Evolutionary conservation across 2,797 vertebrate genomes (phyloP).

Genomic region (Alfaro cultratus): DNA sequence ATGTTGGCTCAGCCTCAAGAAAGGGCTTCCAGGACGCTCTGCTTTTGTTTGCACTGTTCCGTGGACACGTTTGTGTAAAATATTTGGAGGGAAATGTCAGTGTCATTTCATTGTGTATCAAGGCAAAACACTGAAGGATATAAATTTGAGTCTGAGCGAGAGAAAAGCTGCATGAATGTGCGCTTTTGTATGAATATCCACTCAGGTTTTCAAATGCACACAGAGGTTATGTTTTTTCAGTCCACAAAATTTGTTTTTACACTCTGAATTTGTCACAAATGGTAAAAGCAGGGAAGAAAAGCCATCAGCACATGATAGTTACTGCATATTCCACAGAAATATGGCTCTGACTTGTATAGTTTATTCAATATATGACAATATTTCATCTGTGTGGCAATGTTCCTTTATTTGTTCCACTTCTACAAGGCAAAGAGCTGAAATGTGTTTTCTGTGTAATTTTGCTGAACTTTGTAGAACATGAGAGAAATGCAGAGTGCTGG

Average conservation of each 20-base stretch:
- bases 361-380: not conserved
- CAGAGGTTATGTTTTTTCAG: conserved; percentile 8
- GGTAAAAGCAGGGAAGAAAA: conserved; percentile 11
- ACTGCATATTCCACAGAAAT: not conserved
- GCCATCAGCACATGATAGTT: not conserved
- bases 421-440: not conserved
- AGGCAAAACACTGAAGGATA: conserved; percentile 60
- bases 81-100: conserved; percentile 57
- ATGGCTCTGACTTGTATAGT: not conserved
- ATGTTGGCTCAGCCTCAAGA: conserved; percentile 45
- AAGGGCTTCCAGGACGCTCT: conserved; percentile 53
- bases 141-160: conserved; percentile 43
- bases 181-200: conserved; percentile 1
- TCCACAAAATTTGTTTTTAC: conserved; percentile 22
- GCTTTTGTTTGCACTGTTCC: conserved; percentile 67
- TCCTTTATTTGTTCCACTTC: not conserved
- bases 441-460: not conserved
- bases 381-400: not conserved
- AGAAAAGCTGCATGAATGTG: conserved; percentile 6
- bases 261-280: conserved; percentile 20
- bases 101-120: conserved; percentile 68
- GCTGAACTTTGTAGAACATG: not conserved
- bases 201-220: conserved; percentile 26
- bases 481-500: not conserved
- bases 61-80: conserved; percentile 40